phyloP scores from a whole-genome alignment of 92 coral and sea anemone species.

The Montipora capitata region DNA sequence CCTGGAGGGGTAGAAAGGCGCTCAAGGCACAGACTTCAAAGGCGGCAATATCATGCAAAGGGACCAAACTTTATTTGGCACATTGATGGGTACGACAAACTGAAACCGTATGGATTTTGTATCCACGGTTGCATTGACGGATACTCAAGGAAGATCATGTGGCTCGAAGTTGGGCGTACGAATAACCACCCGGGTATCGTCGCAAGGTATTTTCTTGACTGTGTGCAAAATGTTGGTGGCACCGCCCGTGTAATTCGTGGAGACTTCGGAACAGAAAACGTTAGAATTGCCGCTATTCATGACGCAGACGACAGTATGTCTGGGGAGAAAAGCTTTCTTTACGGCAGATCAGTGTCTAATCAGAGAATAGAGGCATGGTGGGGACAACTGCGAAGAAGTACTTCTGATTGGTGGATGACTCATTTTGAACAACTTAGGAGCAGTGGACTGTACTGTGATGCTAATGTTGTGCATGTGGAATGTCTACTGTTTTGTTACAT shows the following conservation, averaged over 20 bases:
- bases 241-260: constrained; percentile 73
- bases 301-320: constrained; percentile 61
- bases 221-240: constrained; percentile 57
- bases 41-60: constrained; percentile 73
- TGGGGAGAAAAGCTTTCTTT: constrained; percentile 60
- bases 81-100: constrained; percentile 78
- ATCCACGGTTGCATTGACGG: constrained; percentile 69
- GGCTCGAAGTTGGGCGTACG: constrained; percentile 60
- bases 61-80: constrained; percentile 82
- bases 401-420: constrained; percentile 75
- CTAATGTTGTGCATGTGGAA: constrained; percentile 70
- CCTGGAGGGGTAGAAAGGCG: constrained; percentile 65
- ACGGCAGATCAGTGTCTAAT: constrained; percentile 72
- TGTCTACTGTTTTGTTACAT: constrained; percentile 69
- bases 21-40: constrained; percentile 70
- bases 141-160: constrained; percentile 67
- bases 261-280: constrained; percentile 68
- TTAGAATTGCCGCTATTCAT: constrained; percentile 70
- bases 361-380: constrained; percentile 83
- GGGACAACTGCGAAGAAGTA: constrained; percentile 71
- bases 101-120: constrained; percentile 80
- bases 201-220: constrained; percentile 58
- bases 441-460: constrained; percentile 70
- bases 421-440: constrained; percentile 72
- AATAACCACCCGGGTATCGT: constrained; percentile 57